These are phyloP conservation scores for Agrotis clavis DNA, from an alignment of 2,888 invertebrate genomes.

Conservation along the genomic window DNA sequence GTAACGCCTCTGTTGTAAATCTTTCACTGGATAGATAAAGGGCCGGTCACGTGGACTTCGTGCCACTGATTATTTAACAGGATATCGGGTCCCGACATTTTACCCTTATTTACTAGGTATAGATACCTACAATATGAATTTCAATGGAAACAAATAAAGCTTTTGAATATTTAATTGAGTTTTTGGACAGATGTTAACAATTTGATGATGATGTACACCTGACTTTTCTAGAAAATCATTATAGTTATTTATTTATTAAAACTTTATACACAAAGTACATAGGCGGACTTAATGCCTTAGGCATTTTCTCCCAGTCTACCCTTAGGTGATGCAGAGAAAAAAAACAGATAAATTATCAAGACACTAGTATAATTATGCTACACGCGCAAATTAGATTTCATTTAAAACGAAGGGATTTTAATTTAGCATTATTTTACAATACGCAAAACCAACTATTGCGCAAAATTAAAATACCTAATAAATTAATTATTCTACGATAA, in stretches of 20 bases:
- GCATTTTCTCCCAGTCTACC: too few relatives aligned
- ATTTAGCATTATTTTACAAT: not conserved
- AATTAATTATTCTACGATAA: not conserved
- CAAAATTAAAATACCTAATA: not conserved
- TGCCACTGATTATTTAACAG: slow-evolving; percentile 78
- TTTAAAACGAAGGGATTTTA: not conserved
- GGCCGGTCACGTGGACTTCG: slow-evolving; percentile 77
- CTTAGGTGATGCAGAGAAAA: too few relatives aligned
- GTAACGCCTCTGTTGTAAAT: slow-evolving; percentile 81
- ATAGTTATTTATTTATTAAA: too few relatives aligned
- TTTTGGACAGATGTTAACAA: not conserved
- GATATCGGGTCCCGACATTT: slow-evolving; percentile 65
- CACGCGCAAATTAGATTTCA: not conserved
- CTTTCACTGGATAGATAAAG: slow-evolving; percentile 80
- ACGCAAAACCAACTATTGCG: not conserved
- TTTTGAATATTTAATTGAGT: not conserved
- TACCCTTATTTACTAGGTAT: slow-evolving; percentile 49
- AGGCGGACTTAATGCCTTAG: too few relatives aligned
- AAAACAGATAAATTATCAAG: not conserved
- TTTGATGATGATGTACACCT: not conserved
- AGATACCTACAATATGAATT: slow-evolving; percentile 25
- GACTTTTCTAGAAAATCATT: not conserved
- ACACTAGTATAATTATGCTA: too few relatives aligned
- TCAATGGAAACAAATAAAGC: slow-evolving; percentile 23
- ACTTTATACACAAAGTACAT: too few relatives aligned